These are phyloP conservation scores for Bursaphelenchus mucronatus DNA, from an alignment of 1,140 invertebrate species.

Conservation along the genomic window DNA sequence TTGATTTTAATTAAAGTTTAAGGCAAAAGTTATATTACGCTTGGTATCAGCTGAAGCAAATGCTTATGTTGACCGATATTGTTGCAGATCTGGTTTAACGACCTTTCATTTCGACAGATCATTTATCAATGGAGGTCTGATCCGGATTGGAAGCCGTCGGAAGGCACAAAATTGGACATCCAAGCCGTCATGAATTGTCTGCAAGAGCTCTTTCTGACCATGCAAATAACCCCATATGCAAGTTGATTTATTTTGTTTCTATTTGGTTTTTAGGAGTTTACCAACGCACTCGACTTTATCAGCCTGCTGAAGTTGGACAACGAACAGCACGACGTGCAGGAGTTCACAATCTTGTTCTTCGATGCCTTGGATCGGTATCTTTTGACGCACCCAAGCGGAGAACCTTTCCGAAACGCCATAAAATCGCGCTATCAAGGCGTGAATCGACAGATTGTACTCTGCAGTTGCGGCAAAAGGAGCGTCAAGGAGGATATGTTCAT, in stretches of 20 bases:
- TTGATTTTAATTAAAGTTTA: constrained; percentile 18
- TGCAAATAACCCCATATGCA: constrained; percentile 56
- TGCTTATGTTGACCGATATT: neutral
- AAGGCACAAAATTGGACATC: constrained; percentile 46
- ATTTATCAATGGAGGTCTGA: constrained; percentile 50
- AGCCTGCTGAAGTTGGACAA: constrained; percentile 46
- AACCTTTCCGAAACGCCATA: constrained; percentile 20
- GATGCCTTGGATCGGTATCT: constrained; percentile 47
- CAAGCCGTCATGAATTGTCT: constrained; percentile 49
- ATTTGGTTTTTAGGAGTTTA: constrained; percentile 38
- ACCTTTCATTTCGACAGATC: constrained; percentile 53
- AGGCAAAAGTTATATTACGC: neutral
- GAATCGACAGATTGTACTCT: constrained; percentile 28
- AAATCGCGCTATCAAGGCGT: constrained; percentile 33
- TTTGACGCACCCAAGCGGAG: constrained; percentile 48
- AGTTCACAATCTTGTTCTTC: constrained; percentile 55
- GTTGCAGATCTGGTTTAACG: constrained; percentile 57
- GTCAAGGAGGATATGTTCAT: constrained; percentile 31
- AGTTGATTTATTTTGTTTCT: constrained; percentile 15
- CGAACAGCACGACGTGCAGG: constrained; percentile 59
- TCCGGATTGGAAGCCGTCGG: constrained; percentile 31
- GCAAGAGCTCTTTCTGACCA: constrained; percentile 49
- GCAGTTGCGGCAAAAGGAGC: constrained; percentile 35
- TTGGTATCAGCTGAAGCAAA: neutral
- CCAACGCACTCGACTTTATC: constrained; percentile 39